Conservation (phyloP, 2,888 invertebrate species). For the Zygaena filipendulae region DNA sequence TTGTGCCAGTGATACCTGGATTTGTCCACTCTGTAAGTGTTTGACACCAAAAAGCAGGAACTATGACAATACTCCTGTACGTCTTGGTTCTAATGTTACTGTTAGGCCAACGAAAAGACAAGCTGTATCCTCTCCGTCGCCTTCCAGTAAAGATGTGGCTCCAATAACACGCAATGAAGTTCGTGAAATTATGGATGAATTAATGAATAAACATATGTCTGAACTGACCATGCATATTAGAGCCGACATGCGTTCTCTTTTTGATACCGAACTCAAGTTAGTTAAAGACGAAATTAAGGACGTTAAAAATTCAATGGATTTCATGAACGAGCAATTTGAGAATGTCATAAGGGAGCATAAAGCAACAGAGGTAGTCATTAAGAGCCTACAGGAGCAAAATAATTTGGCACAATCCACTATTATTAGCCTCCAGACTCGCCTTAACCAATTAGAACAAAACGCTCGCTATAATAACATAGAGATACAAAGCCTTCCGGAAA, state of each 20-base stretch:
- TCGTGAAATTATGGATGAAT: constrained; percentile 1
- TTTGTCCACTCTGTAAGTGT: neutral
- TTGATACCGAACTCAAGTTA: neutral
- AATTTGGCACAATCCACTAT: neutral
- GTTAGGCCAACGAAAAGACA: neutral
- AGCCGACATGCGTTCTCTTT: no score
- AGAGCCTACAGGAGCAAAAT: constrained; percentile 1
- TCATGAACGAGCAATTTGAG: neutral
- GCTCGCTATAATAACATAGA: constrained; percentile 1
- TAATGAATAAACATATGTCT: neutral
- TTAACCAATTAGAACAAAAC: constrained; percentile 2
- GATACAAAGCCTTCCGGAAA: constrained; percentile 1
- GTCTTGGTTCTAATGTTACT: constrained; percentile 1
- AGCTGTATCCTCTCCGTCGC: constrained; percentile 1
- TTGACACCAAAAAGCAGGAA: neutral
- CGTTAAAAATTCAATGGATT: neutral
- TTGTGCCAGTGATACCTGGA: no score
- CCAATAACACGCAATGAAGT: constrained; percentile 1
- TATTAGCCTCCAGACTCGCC: constrained; percentile 1
- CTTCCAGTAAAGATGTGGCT: neutral
- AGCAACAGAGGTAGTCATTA: neutral
- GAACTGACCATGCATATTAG: neutral
- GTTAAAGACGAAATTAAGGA: constrained; percentile 1
- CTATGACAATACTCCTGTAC: constrained; percentile 1
- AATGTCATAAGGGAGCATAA: neutral